Percentiles rank a stretch among this genome's conserved stretches.
phyloP scores from a whole-genome alignment of 1,140 invertebrate species.

The Habropoda laboriosa region DNA sequence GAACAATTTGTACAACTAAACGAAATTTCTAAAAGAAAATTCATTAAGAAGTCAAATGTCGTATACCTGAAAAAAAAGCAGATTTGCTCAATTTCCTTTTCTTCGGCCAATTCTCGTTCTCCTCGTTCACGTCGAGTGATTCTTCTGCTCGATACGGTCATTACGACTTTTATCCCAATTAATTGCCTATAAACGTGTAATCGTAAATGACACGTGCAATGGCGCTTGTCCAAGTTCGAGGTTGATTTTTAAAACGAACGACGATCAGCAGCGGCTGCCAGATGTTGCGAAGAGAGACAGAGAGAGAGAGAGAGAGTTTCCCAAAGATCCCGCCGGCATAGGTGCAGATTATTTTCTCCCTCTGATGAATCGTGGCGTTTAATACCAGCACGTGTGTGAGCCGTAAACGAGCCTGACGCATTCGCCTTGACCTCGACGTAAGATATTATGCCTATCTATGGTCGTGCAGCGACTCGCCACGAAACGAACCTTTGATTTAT shows the following conservation, averaged over 20 bases:
- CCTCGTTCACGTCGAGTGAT: background rate
- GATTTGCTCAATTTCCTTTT: background rate
- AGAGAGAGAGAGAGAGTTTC: background rate
- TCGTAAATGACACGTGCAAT: background rate
- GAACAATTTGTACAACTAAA: too few relatives aligned
- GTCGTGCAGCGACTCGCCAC: slow-evolving; percentile 56
- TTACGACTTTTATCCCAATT: background rate
- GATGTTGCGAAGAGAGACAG: too few relatives aligned
- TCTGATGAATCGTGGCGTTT: slow-evolving; percentile 63
- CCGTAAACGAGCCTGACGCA: slow-evolving; percentile 68
- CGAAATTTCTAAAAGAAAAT: background rate
- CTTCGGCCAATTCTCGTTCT: too few relatives aligned
- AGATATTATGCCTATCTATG: slow-evolving; percentile 69
- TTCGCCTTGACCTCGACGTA: slow-evolving; percentile 69
- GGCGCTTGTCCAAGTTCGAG: background rate
- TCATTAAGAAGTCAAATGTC: background rate
- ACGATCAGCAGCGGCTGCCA: slow-evolving; percentile 15
- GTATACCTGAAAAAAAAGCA: rapidly evolving
- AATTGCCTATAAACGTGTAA: background rate
- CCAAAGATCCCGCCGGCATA: background rate
- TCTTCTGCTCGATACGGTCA: too few relatives aligned
- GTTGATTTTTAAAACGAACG: slow-evolving; percentile 14
- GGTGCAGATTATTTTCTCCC: slow-evolving; percentile 60
- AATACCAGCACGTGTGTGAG: slow-evolving; percentile 63
- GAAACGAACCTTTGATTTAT: slow-evolving; percentile 74